Conservation (phyloP, 1,140 invertebrate genomes). For the Panulirus ornatus region DNA sequence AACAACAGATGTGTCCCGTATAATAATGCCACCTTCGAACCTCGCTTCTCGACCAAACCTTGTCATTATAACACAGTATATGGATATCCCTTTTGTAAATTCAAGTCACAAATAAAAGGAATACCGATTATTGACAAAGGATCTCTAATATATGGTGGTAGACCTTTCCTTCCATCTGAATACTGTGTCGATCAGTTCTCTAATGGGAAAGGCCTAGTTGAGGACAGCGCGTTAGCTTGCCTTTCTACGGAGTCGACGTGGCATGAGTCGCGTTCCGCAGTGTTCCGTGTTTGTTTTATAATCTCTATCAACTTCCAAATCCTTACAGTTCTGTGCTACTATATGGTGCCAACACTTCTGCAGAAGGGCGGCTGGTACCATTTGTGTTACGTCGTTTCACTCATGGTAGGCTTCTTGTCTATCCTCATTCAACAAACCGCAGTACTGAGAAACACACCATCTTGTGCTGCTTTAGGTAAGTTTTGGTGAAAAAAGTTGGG, state of each 20-base stretch:
- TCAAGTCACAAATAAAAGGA: background rate
- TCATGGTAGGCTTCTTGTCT: background rate
- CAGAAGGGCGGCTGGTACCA: background rate
- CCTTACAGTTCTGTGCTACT: slow-evolving; percentile 16
- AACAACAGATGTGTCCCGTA: background rate
- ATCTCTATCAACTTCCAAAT: slow-evolving; percentile 25
- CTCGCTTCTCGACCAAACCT: background rate
- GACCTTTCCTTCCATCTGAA: background rate
- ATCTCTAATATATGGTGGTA: background rate
- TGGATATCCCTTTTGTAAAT: background rate
- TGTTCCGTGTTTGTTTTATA: background rate
- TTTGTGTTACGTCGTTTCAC: slow-evolving; percentile 30
- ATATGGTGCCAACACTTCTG: slow-evolving; percentile 1
- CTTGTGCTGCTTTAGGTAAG: slow-evolving; percentile 25
- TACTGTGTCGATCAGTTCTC: slow-evolving; percentile 32
- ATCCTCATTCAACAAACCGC: background rate
- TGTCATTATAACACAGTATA: background rate
- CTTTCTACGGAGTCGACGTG: background rate
- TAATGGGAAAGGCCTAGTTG: background rate
- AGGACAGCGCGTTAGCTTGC: slow-evolving; percentile 1
- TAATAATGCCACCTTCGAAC: background rate
- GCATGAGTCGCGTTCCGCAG: background rate
- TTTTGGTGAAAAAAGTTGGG: too few relatives aligned
- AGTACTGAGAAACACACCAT: background rate
- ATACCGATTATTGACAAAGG: background rate